Evolutionary conservation across 2,888 invertebrate species (phyloP).

Genomic region (Synergus itoensis): DNA sequence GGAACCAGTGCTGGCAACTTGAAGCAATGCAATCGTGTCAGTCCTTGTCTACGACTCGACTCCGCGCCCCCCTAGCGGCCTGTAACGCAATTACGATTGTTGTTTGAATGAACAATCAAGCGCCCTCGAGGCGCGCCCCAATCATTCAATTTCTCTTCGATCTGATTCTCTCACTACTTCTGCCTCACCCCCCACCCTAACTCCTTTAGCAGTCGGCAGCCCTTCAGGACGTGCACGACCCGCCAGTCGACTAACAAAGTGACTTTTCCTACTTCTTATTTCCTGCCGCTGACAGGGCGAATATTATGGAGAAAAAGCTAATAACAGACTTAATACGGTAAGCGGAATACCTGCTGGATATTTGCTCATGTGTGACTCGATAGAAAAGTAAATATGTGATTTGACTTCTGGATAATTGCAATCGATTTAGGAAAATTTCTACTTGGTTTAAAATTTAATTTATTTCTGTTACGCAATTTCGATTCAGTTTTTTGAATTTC

Average conservation of each 20-base stretch:
- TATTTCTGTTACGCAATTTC: too few species aligned
- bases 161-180: constrained; percentile 70
- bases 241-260: constrained; percentile 53
- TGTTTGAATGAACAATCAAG: constrained; percentile 79
- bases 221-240: constrained; percentile 45
- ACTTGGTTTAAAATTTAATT: background rate
- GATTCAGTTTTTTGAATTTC: too few species aligned
- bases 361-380: constrained; percentile 3
- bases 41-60: constrained; percentile 48
- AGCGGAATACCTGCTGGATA: constrained; percentile 5
- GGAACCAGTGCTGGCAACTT: constrained; percentile 44
- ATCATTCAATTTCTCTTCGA: constrained; percentile 78
- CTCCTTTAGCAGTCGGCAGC: constrained; percentile 40
- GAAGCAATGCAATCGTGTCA: constrained; percentile 37
- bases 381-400: background rate
- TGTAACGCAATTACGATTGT: constrained; percentile 78
- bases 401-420: background rate
- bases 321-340: constrained; percentile 68
- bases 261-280: constrained; percentile 67
- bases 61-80: constrained; percentile 55
- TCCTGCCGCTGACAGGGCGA: constrained; percentile 76
- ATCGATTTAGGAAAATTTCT: background rate
- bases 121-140: constrained; percentile 76
- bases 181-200: constrained; percentile 36
- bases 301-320: constrained; percentile 75